Conservation (phyloP, 2,888 invertebrate genomes). For the Agapetus fuscipes region DNA sequence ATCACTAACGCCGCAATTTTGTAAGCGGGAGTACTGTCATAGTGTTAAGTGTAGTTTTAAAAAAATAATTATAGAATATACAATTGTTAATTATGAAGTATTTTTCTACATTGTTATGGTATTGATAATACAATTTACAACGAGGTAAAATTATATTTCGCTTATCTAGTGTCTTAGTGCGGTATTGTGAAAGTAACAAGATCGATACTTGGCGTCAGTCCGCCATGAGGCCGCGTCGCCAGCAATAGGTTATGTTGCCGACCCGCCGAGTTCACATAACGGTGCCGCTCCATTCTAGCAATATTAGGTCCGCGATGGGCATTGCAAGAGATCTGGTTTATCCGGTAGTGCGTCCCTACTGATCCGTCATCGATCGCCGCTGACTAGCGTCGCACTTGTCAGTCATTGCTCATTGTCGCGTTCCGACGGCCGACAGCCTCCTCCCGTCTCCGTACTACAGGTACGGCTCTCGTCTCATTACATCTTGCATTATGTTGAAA, state of each 20-base stretch:
- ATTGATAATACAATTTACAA: constrained; percentile 14
- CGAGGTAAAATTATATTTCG: constrained; percentile 7
- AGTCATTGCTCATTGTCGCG: no score
- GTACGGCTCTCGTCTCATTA: no score
- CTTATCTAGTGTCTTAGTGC: no score
- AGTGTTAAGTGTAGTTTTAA: constrained; percentile 17
- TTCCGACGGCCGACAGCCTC: no score
- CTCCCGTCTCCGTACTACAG: no score
- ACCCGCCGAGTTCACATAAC: constrained; percentile 46
- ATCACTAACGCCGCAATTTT: constrained; percentile 5
- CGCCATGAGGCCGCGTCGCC: constrained; percentile 44
- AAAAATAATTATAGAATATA: constrained; percentile 11
- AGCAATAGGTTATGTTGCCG: constrained; percentile 46
- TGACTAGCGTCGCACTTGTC: no score
- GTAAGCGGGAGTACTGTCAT: constrained; percentile 13
- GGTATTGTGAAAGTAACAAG: constrained; percentile 6
- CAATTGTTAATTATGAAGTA: constrained; percentile 15
- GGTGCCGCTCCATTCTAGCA: no score
- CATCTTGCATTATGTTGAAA: no score
- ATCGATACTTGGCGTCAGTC: constrained; percentile 16
- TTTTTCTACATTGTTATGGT: constrained; percentile 18
- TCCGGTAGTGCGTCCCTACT: no score
- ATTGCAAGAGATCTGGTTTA: no score
- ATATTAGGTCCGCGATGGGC: no score
- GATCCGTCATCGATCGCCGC: no score